Evolutionary conservation across 2,113 vertebrate genomes (phyloP), one percentile per base, ranked within the genome.

Genomic region (Desmodus rotundus): DNA sequence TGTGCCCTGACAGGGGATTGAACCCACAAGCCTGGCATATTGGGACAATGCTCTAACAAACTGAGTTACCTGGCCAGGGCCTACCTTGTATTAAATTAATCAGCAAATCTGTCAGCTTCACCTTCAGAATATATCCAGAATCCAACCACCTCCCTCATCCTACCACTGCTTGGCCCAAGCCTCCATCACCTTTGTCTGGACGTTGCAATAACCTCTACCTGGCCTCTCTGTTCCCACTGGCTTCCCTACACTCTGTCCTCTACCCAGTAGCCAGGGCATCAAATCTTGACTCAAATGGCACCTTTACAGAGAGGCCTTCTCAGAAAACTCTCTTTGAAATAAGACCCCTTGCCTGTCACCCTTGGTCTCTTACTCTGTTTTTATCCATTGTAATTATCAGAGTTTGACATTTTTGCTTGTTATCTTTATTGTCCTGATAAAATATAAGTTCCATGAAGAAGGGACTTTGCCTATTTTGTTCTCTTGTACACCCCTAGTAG

Each of bases 341-440:
- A 84, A 95, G 67, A 72, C 33, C 24, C 19, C 52, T 84, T 10
- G 41, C 38, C 33, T 84, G 4, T 45, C 24, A 70, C 54, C 19
- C 33, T 95, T 43, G 26, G 45, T 81, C 38, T 80, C 73, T 94
- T 85, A 36, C 63, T 83, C 88, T 92, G 74, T 92, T 85, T 90
- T 54, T 61, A 65, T n/a, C 47, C 58, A 72, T 82, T 94, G 5
- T 2, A n/a, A 61, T 82, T 83, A 89, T 11, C 65, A n/a, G 61
- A 2, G 17, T 80, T 36, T 87, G 80, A 76, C 26, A 33, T 93
- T 45, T 92, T 96, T 56, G 77, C 52, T 28, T 81, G 43, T 47
- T 28, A 47, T 88, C 72, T 82, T 43, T 74, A 50, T 87, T 88
- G 16, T 91, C 50, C 63, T 91, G 31, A n/a, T 72, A 76, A n/a